Conservation (phyloP, 2,888 invertebrate genomes). For the Hymenopus coronatus region DNA sequence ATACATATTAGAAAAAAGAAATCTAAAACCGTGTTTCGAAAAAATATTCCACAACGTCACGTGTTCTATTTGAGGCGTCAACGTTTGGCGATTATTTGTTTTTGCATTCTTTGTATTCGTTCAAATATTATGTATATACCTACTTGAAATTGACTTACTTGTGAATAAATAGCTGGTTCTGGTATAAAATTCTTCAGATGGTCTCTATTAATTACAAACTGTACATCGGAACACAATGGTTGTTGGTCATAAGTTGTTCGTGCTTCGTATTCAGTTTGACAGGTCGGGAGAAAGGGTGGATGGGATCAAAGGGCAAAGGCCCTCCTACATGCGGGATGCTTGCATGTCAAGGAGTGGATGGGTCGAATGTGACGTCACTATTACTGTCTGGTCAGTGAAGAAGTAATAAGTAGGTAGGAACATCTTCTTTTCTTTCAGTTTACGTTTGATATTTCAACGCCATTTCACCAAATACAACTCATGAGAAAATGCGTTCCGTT, state of each 20-base stretch:
- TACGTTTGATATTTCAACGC: neutral
- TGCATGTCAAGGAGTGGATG: conserved; percentile 16
- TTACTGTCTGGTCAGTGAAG: conserved; percentile 24
- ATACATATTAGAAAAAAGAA: no score
- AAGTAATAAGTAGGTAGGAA: conserved; percentile 26
- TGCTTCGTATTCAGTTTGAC: neutral
- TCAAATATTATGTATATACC: no score
- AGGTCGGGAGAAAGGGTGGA: conserved; percentile 2
- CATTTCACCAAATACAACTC: neutral
- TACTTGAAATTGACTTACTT: no score
- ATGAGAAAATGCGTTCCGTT: neutral
- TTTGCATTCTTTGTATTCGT: no score
- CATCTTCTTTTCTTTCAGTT: neutral
- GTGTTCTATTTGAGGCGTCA: no score
- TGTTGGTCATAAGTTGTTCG: neutral
- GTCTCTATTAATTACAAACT: neutral
- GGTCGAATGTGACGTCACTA: conserved; percentile 13
- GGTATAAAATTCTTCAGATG: no score
- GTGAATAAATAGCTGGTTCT: no score
- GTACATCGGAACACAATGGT: neutral
- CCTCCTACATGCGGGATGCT: conserved; percentile 3
- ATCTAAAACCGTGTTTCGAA: no score
- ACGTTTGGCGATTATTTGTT: no score
- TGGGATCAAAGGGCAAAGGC: conserved; percentile 16
- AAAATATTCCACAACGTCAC: no score